Evolutionary conservation across 2,888 invertebrate species (phyloP), one percentile per base, ranked within the genome.

Genomic region (Cactoblastis cactorum): DNA sequence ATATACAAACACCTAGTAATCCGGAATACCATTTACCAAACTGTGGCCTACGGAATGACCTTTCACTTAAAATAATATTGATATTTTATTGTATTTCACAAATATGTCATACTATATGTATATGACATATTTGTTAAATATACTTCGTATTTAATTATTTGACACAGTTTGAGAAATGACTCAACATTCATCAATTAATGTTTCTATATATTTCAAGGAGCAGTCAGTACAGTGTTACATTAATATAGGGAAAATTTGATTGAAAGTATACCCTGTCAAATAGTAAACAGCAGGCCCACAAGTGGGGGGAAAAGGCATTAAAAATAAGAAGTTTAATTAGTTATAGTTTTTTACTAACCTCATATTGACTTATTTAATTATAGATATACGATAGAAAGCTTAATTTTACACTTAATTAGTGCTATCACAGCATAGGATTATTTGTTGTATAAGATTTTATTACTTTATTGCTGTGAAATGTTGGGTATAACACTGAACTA

Each of bases 1-100:
- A 80, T 83, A 85, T 83, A 83, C 75, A 85, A 79, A 80, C 76
- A 67, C 65, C 62, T 72, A 63, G 66, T 67, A 71, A 57, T 63
- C 61, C 63, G 66, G 65, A 53, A 67, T 67, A 58, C 63, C 69
- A 74, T 76, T 71, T 67, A 56, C 70, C 69, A 74, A 74, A 75
- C 69, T 74, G 72, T 69, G 71, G 73, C 61, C 74, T 59, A 50
- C 69, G 80, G 76, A 80, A 77, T 77, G 77, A 75, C 56, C 71
- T 70, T 63, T 74, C 65, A 58, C 79, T 80, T 80, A 80, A 57
- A 67, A 54, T 28, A 56, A 60, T 65, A 59, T 65, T 54, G 59
- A 64, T 54, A 62, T 55, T 62, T 63, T 62, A 49, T 53, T 61
- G 67, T 68, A 67, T 68, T 69, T 71, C 51, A 71, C 74, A 71